These are phyloP conservation scores for Orchestes rusci DNA, from an alignment of 2,888 invertebrate genomes.

Conservation along the genomic window DNA sequence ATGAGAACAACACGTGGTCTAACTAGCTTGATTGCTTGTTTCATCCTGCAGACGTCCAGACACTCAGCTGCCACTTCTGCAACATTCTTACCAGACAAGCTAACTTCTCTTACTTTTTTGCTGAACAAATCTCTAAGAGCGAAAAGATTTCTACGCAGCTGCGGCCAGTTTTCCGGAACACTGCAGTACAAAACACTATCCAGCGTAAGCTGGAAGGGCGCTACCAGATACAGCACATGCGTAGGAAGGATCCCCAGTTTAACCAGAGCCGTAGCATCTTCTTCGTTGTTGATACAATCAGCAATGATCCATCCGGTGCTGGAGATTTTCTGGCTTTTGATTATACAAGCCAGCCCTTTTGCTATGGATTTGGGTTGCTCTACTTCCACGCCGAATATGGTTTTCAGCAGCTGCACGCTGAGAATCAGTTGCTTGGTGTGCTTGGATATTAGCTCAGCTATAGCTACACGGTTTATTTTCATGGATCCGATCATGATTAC, in stretches of 20 bases:
- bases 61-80: slow-evolving; percentile 41
- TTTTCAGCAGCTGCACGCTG: slow-evolving; percentile 17
- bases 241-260: slow-evolving; percentile 47
- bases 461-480: slow-evolving; percentile 39
- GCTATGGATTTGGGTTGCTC: slow-evolving; percentile 32
- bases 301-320: slow-evolving; percentile 32
- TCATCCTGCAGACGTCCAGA: slow-evolving; percentile 37
- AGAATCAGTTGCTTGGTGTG: slow-evolving; percentile 36
- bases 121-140: slow-evolving; percentile 41
- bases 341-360: slow-evolving; percentile 34
- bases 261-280: slow-evolving; percentile 45
- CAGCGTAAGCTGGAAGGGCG: slow-evolving; percentile 37
- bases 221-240: slow-evolving; percentile 47
- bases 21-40: slow-evolving; percentile 44
- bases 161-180: slow-evolving; percentile 38
- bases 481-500: slow-evolving; percentile 52
- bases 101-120: slow-evolving; percentile 28
- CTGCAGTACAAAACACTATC: slow-evolving; percentile 39
- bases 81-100: slow-evolving; percentile 10
- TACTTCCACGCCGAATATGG: slow-evolving; percentile 15
- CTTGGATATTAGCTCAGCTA: slow-evolving; percentile 36
- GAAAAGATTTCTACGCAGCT: slow-evolving; percentile 37
- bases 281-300: slow-evolving; percentile 45
- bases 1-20: slow-evolving; percentile 53
- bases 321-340: slow-evolving; percentile 35